Evolutionary conservation across 2,888 invertebrate genomes (phyloP), one percentile per base, ranked within the genome.

Genomic region (Teleogryllus oceanicus): DNA sequence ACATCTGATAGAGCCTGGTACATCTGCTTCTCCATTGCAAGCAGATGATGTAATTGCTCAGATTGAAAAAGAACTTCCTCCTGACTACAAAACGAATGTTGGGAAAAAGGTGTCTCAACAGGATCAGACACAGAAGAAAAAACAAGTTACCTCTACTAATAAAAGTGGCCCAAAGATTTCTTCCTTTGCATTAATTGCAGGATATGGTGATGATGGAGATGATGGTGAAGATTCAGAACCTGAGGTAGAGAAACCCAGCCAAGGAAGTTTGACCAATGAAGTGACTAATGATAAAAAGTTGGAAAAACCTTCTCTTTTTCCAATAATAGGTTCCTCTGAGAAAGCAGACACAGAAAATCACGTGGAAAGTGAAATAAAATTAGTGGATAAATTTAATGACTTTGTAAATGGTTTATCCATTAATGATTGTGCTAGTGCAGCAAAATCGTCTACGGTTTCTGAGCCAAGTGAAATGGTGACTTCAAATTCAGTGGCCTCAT

Each of bases 151-250:
- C 11, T 49, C 49, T 16, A 74, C 74, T 21, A 77, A 49, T 37
- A 18, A 80, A 76, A 78, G 74, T 62, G 80, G 81, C 74, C 76
- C 81, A 20, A 80, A 82, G 78, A 75, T 82, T 50, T 79, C 80
- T 78, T 81, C 83, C 12, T 82, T 89, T 82, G 89, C 90, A 0
- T 84, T 90, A 76, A 88, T 90, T 1, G 89, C 90, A n/a, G 89
- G 89, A 24, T 90, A 90, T 81, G 89, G 89, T 2, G 89, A 90
- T 82, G 89, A 90, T 82, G 88, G 89, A 0, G 89, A 89, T 49
- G 87, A 86, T 49, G 89, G 89, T 79, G 87, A 89, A 37, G 37
- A 37, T 37, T 62, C 62, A 12, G 62, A 62, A 18, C 62, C 62
- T n/a, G 62, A 62, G n/a, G 62, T 18, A 13, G 62, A 62, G 10